Evolutionary conservation across 2,113 vertebrate genomes (phyloP), one percentile per base, ranked within the genome.

Genomic region (Thalassarche chlororhynchos): DNA sequence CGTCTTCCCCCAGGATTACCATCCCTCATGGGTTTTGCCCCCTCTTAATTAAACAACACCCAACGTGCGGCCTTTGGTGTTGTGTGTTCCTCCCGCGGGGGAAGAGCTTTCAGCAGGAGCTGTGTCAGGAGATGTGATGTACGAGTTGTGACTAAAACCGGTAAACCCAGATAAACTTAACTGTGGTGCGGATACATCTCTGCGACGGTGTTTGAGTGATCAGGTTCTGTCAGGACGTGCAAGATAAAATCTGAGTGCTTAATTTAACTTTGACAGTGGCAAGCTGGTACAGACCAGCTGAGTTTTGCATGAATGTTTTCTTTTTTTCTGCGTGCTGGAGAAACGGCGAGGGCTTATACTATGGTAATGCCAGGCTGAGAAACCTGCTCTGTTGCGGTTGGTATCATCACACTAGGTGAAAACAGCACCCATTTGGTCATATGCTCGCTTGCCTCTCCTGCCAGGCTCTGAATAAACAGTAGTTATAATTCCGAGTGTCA

Each of bases 171-270:
- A 42, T 38, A 14, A 31, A 25, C 61, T 7, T 28, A 46, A 49
- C 90, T 57, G 77, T 2, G 4, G 77, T 38, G 58, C 0, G 4
- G 78, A 38, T 75, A n/a, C 42, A 46, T 62, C 60, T 87, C 77
- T 51, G 57, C 1, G 40, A 70, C 0, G 16, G 42, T 1, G 4
- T 83, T 75, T 65, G 77, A 84, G 64, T 44, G 86, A 76, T 65
- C 47, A 49, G 94, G 90, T 87, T 71, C 80, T 95, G 90, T 87
- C 92, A 89, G 93, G 76, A 89, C 14, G 34, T 89, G 90, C 86
- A 47, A 75, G 92, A 87, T 92, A 55, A 79, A 64, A 79, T 91
- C 95, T 31, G 61, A 70, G 21, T 49, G 83, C 61, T 40, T 72
- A 16, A 57, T 87, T 61, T 78, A 34, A 57, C 80, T n/a, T 25